Evolutionary conservation across 2,888 invertebrate species (phyloP), one percentile per base, ranked within the genome.

Genomic region (Microplitis deprimator): DNA sequence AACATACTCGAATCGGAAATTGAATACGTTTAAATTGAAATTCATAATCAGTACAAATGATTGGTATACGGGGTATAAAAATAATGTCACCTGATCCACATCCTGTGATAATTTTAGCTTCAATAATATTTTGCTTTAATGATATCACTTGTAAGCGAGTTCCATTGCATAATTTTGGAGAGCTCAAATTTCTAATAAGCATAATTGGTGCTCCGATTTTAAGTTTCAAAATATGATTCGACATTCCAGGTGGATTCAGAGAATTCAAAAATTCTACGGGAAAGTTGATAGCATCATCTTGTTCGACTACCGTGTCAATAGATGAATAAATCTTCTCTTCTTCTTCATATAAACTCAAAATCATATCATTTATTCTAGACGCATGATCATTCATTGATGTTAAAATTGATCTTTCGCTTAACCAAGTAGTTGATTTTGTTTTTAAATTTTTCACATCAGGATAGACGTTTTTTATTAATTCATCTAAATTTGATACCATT

Each of bases 41-140:
- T 41, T 41, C 41, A 7, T 41, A 41, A 41, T 41, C 41, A 41
- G 41, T 41, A 41, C 6, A 41, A 41, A 41, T 41, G 10, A 41
- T 41, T 7, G 41, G 10, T 7, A 41, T 41, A 10, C 41, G 41
- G 7, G 6, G 41, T 41, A 41, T 41, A 41, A 41, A 41, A 41
- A 74, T 77, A 64, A 65, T 65, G 59, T 77, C 64, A 1, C 73
- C 75, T 72, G 62, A 6, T 5, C 17, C 67, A 1, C 67, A 68
- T 10, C 81, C 83, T 68, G 69, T 82, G 29, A 83, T 79, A 80
- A 85, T 84, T 62, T 81, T 85, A 6, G 83, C 83, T 81, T 85
- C 81, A 68, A 83, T 82, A 59, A 85, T 72, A 76, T 75, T 39
- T 13, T 38, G 6, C 6, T 41, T 13, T 10, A 69, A 41, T 41